Percentiles rank a stretch among this genome's conserved stretches.
These are phyloP conservation scores for Patagioenas fasciata DNA, from an alignment of 2,113 vertebrate genomes.

Conservation along the genomic window DNA sequence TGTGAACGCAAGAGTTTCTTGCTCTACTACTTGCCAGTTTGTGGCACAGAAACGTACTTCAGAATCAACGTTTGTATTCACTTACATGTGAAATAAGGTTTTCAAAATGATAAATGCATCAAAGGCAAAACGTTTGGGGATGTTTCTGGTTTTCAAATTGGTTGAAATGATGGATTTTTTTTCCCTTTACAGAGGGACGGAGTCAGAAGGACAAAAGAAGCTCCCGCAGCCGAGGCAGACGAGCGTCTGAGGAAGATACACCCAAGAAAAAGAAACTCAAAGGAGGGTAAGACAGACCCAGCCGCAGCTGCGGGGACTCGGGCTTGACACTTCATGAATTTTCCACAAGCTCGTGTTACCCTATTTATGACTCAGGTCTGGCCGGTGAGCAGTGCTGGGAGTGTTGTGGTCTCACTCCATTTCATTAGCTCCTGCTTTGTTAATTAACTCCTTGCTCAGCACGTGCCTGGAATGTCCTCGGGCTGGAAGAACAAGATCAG, in stretches of 20 bases:
- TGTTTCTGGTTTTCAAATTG: neutral
- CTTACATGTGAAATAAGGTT: fast-evolving
- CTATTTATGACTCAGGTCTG: neutral
- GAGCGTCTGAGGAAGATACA: conserved; percentile 91
- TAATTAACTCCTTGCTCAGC: conserved; percentile 11
- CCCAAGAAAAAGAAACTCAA: conserved; percentile 95
- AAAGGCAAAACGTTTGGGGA: neutral
- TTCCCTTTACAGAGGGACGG: conserved; percentile 77
- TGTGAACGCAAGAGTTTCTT: fast-evolving
- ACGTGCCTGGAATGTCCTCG: neutral
- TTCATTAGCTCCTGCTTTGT: neutral
- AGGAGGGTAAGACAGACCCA: conserved; percentile 79
- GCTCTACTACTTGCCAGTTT: neutral
- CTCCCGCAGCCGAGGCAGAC: conserved; percentile 86
- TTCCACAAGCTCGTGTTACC: neutral
- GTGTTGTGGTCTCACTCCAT: neutral
- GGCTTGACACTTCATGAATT: neutral
- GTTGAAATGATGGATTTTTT: neutral
- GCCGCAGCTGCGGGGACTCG: neutral
- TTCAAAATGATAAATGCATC: neutral
- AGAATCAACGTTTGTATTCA: neutral
- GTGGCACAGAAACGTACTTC: neutral
- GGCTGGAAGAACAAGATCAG: neutral
- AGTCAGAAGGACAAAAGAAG: conserved; percentile 89
- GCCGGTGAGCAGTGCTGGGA: fast-evolving